Evolutionary conservation across 2,888 invertebrate species (phyloP).

Genomic region (Troides oblongomaculatus): DNA sequence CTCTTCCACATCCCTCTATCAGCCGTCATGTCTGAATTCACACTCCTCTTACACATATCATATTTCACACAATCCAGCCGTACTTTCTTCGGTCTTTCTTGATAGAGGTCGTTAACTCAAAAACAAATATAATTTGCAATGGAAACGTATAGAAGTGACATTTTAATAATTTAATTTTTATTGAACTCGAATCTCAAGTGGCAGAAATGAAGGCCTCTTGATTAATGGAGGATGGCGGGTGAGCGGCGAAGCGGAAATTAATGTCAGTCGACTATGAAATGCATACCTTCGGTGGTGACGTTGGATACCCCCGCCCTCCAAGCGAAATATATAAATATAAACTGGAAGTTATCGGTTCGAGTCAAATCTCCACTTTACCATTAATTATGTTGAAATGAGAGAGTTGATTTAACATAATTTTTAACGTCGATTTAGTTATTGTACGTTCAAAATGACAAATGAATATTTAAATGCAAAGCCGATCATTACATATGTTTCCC

Average conservation of each 20-base stretch:
- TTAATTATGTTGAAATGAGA: no score
- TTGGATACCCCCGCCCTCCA: neutral
- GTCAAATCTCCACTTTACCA: neutral
- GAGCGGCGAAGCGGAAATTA: conserved; percentile 62
- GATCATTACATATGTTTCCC: no score
- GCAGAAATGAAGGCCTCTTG: conserved; percentile 27
- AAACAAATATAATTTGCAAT: neutral
- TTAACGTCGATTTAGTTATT: no score
- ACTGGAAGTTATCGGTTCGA: neutral
- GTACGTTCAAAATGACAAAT: no score
- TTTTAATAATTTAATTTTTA: conserved; percentile 10
- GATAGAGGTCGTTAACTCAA: neutral
- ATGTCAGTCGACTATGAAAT: conserved; percentile 66
- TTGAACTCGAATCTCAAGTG: conserved; percentile 17
- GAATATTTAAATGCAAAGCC: no score
- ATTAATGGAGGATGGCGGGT: conserved; percentile 55
- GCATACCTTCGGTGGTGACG: conserved; percentile 44
- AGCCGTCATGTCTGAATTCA: no score
- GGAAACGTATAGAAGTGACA: conserved; percentile 2
- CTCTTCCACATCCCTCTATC: no score
- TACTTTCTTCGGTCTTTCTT: no score
- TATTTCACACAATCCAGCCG: no score
- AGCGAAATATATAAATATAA: neutral
- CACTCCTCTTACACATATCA: no score
- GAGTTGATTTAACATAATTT: no score